Percentiles rank a stretch among this genome's conserved stretches.
phyloP scores from a whole-genome alignment of 2,113 vertebrate genomes.

The Orthonyx spaldingii region DNA sequence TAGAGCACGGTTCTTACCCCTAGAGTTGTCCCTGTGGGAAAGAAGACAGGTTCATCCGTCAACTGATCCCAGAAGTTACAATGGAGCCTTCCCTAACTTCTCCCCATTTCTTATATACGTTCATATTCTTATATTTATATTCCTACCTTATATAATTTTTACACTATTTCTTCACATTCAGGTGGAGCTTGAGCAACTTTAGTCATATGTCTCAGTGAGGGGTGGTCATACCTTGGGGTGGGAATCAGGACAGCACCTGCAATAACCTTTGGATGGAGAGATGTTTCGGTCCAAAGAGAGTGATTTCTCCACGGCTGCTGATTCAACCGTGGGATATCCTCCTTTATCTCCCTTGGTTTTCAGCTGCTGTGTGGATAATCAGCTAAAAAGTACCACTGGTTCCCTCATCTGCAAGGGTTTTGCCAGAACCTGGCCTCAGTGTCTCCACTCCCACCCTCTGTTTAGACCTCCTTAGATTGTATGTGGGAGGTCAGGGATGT shows the following conservation, averaged over 20 bases:
- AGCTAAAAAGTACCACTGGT: background rate
- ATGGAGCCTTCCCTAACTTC: background rate
- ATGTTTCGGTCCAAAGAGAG: background rate
- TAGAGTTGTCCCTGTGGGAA: fast-evolving
- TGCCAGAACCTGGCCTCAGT: background rate
- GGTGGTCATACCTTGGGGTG: background rate
- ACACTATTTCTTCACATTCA: background rate
- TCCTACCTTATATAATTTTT: background rate
- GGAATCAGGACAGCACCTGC: too few species aligned
- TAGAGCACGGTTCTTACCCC: too few species aligned
- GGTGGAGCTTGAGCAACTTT: background rate
- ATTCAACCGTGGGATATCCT: background rate
- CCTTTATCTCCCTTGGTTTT: background rate
- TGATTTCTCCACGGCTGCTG: background rate
- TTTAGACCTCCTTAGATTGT: background rate
- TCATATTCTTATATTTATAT: background rate
- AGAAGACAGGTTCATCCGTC: too few species aligned
- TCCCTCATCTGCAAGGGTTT: background rate
- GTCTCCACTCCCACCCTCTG: fast-evolving
- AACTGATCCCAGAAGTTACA: background rate
- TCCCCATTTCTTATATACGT: background rate
- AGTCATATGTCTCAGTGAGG: background rate
- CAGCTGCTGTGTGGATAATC: background rate
- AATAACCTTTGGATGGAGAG: background rate
- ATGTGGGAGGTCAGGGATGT: background rate